Evolutionary conservation across 2,888 invertebrate species (phyloP), one percentile per base, ranked within the genome.

Genomic region (Drosophila fulvimacula): DNA sequence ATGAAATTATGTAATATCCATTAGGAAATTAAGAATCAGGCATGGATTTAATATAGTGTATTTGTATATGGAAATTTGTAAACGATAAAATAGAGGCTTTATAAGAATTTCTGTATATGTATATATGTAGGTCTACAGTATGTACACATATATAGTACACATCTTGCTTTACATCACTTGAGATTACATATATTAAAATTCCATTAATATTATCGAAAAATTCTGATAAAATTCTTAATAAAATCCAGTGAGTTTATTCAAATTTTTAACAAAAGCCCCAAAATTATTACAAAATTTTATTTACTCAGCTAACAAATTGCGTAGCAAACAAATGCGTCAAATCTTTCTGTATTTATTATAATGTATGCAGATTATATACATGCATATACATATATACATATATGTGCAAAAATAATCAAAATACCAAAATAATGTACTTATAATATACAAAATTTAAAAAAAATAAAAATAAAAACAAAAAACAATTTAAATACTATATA

Each of bases 291-390:
- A 74, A 82, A 70, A 80, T 75, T 64, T n/a, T 39, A 62, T 76
- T 62, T 59, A 32, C 34, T 61, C 46, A 39, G 64, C 55, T 57
- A 67, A 69, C 63, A 70, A 84, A 84, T 73, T 69, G 67, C 88
- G 82, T 79, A 71, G 82, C 61, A 79, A 71, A 44, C 34, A 79
- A 77, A 79, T 79, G 79, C 71, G 55, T 61, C 76, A 74, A 75
- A 75, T 61, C 64, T 49, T 49, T 58, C 53, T 57, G 38, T 36
- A 72, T 39, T 53, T 48, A 41, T 41, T 36, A 17, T 24, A 38
- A 38, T 39, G 53, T 52, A 30, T 5, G 17, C 17, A 30, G 6
- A 27, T 9, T 24, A 38, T 32, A 36, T 24, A 52, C 30, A 51
- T 46, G 7, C 5, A 46, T n/a, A 39, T n/a, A 19, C 32, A 19